These are phyloP conservation scores for Serinus canaria DNA, from an alignment of 2,113 vertebrate species.

Conservation along the genomic window DNA sequence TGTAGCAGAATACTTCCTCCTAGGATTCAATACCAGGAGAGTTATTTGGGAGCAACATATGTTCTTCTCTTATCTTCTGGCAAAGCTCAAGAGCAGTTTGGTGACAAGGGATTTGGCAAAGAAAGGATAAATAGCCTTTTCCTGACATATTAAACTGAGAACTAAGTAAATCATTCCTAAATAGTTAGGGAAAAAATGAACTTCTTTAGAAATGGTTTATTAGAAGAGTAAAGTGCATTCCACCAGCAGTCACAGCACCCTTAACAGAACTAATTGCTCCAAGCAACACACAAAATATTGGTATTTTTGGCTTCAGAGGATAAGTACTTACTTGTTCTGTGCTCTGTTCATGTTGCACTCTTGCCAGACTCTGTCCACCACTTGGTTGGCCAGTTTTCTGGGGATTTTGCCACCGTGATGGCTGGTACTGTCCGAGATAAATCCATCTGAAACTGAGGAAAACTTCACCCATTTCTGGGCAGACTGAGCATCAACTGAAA, in stretches of 20 bases:
- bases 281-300: neutral
- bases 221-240: neutral
- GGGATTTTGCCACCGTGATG: constrained; percentile 96
- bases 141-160: neutral
- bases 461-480: constrained; percentile 94
- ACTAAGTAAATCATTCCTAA: neutral
- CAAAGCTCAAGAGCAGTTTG: constrained; percentile 17
- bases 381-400: constrained; percentile 87
- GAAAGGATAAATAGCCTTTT: neutral
- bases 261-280: neutral
- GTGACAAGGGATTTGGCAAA: neutral
- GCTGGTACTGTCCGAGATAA: constrained; percentile 89
- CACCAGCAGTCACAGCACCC: neutral
- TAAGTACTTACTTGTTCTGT: constrained; percentile 89
- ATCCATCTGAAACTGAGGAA: constrained; percentile 86
- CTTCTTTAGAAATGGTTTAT: neutral
- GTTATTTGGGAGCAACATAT: constrained; percentile 16
- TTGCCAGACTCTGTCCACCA: constrained; percentile 97
- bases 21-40: constrained; percentile 59
- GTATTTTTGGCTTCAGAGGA: neutral
- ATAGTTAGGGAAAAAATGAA: neutral
- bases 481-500: constrained; percentile 90
- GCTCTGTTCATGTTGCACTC: constrained; percentile 97
- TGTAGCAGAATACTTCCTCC: constrained; percentile 91
- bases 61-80: neutral